A percentile compares a stretch with the other conserved stretches of the same genome.
phyloP scores from a whole-genome alignment of 2,888 invertebrate species.

The Tetramorium bicarinatum region DNA sequence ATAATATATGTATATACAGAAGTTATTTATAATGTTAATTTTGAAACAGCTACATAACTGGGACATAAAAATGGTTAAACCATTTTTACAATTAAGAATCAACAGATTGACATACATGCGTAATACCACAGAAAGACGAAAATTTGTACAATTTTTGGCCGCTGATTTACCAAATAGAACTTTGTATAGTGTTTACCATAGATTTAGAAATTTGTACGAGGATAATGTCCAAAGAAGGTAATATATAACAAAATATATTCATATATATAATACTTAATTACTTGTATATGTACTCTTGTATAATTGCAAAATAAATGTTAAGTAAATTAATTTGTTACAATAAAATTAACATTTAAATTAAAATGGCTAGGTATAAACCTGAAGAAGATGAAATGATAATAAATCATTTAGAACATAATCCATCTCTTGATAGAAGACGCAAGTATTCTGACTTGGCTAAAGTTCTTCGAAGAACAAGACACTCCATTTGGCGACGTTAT shows the following conservation, averaged over 20 bases:
- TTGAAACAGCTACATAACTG: constrained; percentile 79
- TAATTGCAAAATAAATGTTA: constrained; percentile 20
- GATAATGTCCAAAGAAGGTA: constrained; percentile 72
- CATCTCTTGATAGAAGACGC: constrained; percentile 65
- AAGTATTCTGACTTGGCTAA: constrained; percentile 79
- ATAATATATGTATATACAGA: not conserved
- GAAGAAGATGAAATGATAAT: constrained; percentile 80
- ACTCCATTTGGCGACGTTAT: constrained; percentile 83
- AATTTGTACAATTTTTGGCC: constrained; percentile 83
- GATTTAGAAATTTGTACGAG: constrained; percentile 79
- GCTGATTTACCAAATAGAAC: constrained; percentile 79
- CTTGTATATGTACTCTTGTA: constrained; percentile 1
- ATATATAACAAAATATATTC: constrained; percentile 21
- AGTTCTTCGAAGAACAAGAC: constrained; percentile 81
- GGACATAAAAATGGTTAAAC: constrained; percentile 69
- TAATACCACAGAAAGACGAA: constrained; percentile 73
- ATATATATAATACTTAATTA: constrained; percentile 3
- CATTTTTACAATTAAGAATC: constrained; percentile 78
- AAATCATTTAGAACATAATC: constrained; percentile 72
- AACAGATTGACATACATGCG: constrained; percentile 66
- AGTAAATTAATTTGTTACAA: constrained; percentile 24
- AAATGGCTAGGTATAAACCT: constrained; percentile 73
- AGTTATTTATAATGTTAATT: constrained; percentile 21
- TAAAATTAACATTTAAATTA: constrained; percentile 8
- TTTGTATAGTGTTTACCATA: constrained; percentile 82